Percentiles rank a stretch among this genome's conserved stretches.
phyloP scores from a whole-genome alignment of 2,113 vertebrate species.

The Equus quagga region DNA sequence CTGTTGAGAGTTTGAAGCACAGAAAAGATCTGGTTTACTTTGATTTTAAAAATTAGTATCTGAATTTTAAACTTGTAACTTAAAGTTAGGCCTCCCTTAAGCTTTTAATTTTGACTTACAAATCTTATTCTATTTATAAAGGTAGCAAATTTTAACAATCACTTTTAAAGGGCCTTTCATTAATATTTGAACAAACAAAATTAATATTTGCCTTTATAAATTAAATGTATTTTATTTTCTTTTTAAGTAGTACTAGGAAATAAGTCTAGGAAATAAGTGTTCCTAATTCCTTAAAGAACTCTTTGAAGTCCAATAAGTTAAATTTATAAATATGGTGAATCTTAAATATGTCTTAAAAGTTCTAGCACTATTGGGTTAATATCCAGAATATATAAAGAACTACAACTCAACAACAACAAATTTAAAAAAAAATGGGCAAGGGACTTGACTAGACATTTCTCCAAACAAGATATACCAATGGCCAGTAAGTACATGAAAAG shows the following conservation, averaged over 20 bases:
- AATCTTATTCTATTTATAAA: slow-evolving; percentile 39
- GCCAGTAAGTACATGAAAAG: neutral
- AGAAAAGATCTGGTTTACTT: slow-evolving; percentile 39
- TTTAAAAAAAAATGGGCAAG: slow-evolving; percentile 32
- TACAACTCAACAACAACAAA: neutral
- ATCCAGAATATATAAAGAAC: slow-evolving; percentile 13
- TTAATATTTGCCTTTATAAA: slow-evolving; percentile 56
- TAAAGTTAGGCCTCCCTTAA: slow-evolving; percentile 46
- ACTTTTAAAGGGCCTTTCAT: slow-evolving; percentile 37
- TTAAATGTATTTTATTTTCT: slow-evolving; percentile 41
- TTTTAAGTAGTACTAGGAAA: neutral
- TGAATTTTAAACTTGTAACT: slow-evolving; percentile 60
- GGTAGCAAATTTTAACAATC: neutral
- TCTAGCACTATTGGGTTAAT: neutral
- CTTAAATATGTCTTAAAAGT: slow-evolving; percentile 38
- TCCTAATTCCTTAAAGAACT: slow-evolving; percentile 41
- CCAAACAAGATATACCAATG: neutral
- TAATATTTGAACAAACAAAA: slow-evolving; percentile 1
- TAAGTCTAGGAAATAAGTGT: neutral
- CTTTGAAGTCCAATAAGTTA: slow-evolving; percentile 28
- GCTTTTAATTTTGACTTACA: slow-evolving; percentile 52
- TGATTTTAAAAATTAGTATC: slow-evolving; percentile 47
- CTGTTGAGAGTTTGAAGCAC: neutral
- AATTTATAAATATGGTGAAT: slow-evolving; percentile 44
- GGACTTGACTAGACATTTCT: neutral